Evolutionary conservation across 2,797 vertebrate genomes (phyloP).

Genomic region (Myiotriccus ornatus): DNA sequence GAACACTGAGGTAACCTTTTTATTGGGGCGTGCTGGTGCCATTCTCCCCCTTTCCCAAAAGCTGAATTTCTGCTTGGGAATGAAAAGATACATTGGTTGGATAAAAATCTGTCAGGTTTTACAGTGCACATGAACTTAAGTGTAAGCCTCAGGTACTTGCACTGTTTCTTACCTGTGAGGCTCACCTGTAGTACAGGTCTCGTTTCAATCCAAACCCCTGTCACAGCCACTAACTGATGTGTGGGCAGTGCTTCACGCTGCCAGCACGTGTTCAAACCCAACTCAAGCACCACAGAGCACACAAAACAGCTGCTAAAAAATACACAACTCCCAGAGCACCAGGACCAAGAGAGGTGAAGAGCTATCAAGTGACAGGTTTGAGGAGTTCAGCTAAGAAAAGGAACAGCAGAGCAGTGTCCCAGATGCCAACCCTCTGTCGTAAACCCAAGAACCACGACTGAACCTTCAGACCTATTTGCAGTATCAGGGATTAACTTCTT

Average conservation of each 20-base stretch:
- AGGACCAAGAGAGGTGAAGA: neutral
- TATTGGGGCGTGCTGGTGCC: neutral
- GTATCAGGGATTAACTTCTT: neutral
- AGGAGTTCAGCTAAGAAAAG: constrained; percentile 27
- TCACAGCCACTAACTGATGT: neutral
- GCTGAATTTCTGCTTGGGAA: neutral
- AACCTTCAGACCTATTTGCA: neutral
- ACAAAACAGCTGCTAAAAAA: neutral
- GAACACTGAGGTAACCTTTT: neutral
- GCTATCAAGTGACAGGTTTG: neutral
- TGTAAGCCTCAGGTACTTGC: neutral
- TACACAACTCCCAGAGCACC: neutral
- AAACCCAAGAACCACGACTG: neutral
- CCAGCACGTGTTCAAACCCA: neutral
- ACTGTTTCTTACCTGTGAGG: neutral
- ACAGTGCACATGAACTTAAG: neutral
- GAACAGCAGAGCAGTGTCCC: neutral
- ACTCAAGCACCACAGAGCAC: neutral
- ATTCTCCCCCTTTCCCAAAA: neutral
- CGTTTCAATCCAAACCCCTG: neutral
- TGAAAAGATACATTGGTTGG: neutral
- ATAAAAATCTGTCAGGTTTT: neutral
- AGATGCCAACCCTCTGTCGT: neutral
- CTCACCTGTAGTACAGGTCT: neutral
- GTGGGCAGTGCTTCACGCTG: neutral